Evolutionary conservation across 2,113 vertebrate species (phyloP), one percentile per base, ranked within the genome.

Genomic region (Leuciscus idus): DNA sequence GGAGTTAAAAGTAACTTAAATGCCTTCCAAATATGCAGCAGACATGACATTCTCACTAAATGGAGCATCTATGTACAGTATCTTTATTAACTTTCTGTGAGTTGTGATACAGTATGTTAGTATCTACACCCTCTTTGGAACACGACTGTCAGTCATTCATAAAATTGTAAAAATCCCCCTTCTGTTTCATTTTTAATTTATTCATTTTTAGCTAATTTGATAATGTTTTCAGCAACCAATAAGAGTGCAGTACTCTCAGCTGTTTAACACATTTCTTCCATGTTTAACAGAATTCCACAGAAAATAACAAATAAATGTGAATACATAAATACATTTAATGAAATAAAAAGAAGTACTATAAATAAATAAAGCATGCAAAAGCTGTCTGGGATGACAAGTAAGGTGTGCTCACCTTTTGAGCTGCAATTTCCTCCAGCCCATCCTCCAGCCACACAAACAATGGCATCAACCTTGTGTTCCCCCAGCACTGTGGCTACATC

Each of bases 361-460:
- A 48, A 75, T n/a, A 48, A 43, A 48, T 9, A 50, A 75, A 7
- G 23, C 11, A n/a, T 50, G 73, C 46, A 52, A 48, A 50, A 13
- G 26, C 23, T 46, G 23, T 46, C 39, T 76, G 23, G 43, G 73
- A 8, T n/a, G 23, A 13, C 21, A n/a, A 46, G 3, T 73, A n/a
- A 74, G 46, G n/a, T 4, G 79, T 64, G 80, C 90, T 89, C 84
- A 99, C 98, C 97, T 93, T 98, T 99, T 68, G 97, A 97, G 89
- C 95, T 95, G 86, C 96, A 97, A 4, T 93, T 98, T 92, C 98
- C 98, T 86, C 98, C 98, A 0, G 98, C 98, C 98, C 98, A 99
- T 90, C 98, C 98, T 87, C 98, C 98, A 0, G 98, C 98, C 48
- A 99, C 97, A 46, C 98, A 99, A 39, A 99, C 88, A 89, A 99